phyloP scores from a whole-genome alignment of 2,113 vertebrate genomes.

The Catagonus wagneri region DNA sequence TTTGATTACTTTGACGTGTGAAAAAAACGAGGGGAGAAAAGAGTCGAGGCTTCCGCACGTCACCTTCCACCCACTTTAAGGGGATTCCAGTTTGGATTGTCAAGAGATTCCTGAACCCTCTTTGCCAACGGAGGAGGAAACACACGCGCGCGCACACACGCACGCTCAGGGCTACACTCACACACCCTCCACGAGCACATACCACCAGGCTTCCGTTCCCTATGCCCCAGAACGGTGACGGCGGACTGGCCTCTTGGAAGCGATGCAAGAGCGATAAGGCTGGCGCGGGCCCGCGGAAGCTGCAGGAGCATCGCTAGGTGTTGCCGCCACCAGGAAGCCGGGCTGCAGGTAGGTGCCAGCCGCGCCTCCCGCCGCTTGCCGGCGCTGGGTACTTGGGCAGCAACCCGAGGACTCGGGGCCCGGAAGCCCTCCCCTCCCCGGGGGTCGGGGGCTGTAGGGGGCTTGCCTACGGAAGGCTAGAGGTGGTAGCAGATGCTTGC shows the following conservation, averaged over 20 bases:
- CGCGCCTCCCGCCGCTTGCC: neutral
- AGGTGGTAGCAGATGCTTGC: neutral
- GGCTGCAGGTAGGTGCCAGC: conserved; percentile 88
- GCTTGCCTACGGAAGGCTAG: neutral
- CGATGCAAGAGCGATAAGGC: conserved; percentile 89
- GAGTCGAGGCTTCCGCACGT: neutral
- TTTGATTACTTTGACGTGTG: conserved; percentile 66
- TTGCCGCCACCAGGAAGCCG: conserved; percentile 86
- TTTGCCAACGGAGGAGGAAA: conserved; percentile 44
- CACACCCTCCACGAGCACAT: conserved; percentile 63
- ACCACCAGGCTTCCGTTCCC: conserved; percentile 48
- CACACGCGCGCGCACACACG: neutral
- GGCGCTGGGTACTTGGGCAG: neutral
- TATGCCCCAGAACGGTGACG: conserved; percentile 83
- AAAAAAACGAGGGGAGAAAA: neutral
- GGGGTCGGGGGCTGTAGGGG: neutral
- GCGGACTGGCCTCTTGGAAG: conserved; percentile 86
- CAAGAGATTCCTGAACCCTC: conserved; percentile 45
- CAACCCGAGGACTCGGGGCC: neutral
- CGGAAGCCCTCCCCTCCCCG: neutral
- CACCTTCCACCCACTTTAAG: conserved; percentile 11
- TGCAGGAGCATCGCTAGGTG: conserved; percentile 87
- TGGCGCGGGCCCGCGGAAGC: conserved; percentile 81
- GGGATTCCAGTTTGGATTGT: conserved; percentile 28
- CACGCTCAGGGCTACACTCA: conserved; percentile 67